Conservation (phyloP, 1,140 invertebrate species). For the Pseudachorutes palmiensis region DNA sequence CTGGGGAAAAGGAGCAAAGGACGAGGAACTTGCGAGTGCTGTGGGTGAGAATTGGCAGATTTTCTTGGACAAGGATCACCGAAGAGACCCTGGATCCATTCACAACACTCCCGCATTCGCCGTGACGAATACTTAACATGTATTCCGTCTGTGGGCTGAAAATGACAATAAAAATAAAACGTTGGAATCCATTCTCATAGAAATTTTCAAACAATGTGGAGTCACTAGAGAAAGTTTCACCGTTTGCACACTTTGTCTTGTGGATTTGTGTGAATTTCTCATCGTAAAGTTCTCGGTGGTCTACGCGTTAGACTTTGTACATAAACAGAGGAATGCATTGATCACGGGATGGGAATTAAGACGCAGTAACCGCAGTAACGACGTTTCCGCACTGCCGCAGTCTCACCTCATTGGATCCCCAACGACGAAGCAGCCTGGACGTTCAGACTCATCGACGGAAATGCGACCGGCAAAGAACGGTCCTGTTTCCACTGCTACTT, state of each 20-base stretch:
- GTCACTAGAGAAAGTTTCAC: too few species aligned
- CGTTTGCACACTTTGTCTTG: too few species aligned
- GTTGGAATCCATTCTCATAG: too few species aligned
- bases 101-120: conserved; percentile 63
- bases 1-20: conserved; percentile 66
- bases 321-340: too few species aligned
- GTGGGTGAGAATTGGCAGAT: conserved; percentile 67
- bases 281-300: too few species aligned
- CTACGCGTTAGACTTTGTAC: too few species aligned
- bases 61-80: conserved; percentile 71
- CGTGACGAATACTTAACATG: conserved; percentile 61
- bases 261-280: too few species aligned
- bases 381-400: conserved; percentile 1
- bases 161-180: conserved; percentile 12
- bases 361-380: neutral
- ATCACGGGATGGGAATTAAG: too few species aligned
- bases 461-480: conserved; percentile 66
- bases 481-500: conserved; percentile 69
- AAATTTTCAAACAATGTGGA: neutral
- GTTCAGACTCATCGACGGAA: conserved; percentile 51
- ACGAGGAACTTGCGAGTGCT: conserved; percentile 68
- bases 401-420: conserved; percentile 43
- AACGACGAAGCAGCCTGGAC: conserved; percentile 41
- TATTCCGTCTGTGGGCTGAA: conserved; percentile 58
- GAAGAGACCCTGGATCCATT: conserved; percentile 64